These are phyloP conservation scores for Mesaphorura yosii DNA, from an alignment of 1,140 invertebrate genomes.

Conservation along the genomic window DNA sequence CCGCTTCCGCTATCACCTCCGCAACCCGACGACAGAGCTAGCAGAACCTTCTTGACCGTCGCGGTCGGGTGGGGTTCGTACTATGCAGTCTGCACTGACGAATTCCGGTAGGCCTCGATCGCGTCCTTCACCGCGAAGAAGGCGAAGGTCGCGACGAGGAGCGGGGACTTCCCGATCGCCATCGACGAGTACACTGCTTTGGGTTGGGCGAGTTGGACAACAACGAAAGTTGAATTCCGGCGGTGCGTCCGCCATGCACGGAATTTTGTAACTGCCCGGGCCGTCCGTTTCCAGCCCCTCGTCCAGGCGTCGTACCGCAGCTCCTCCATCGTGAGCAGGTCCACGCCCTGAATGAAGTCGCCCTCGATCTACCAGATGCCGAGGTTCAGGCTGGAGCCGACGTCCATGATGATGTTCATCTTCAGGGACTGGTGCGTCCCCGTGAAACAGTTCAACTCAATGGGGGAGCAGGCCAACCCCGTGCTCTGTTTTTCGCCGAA, in stretches of 20 bases:
- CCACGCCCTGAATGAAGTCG: constrained; percentile 84
- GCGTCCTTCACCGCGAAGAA: too few species aligned
- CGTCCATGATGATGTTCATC: constrained; percentile 91
- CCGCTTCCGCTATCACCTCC: too few species aligned
- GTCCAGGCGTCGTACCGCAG: constrained; percentile 69
- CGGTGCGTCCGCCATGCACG: constrained; percentile 65
- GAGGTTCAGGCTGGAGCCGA: constrained; percentile 83
- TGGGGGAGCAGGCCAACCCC: too few species aligned
- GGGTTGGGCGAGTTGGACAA: constrained; percentile 76
- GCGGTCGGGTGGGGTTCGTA: too few species aligned
- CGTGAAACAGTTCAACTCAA: too few species aligned
- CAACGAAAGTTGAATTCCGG: constrained; percentile 81
- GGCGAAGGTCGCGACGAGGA: constrained; percentile 72
- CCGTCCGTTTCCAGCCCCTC: constrained; percentile 68
- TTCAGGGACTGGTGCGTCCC: too few species aligned
- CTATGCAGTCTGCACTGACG: too few species aligned
- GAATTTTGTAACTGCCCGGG: constrained; percentile 87
- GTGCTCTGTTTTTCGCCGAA: too few species aligned
- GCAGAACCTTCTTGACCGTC: too few species aligned
- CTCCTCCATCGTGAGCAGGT: constrained; percentile 82
- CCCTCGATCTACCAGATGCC: constrained; percentile 86
- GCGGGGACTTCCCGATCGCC: constrained; percentile 86
- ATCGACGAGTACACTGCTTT: constrained; percentile 89
- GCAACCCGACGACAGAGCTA: too few species aligned
- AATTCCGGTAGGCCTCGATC: too few species aligned